Evolutionary conservation across 2,888 invertebrate genomes (phyloP).

Genomic region (Spicauda simplicius): DNA sequence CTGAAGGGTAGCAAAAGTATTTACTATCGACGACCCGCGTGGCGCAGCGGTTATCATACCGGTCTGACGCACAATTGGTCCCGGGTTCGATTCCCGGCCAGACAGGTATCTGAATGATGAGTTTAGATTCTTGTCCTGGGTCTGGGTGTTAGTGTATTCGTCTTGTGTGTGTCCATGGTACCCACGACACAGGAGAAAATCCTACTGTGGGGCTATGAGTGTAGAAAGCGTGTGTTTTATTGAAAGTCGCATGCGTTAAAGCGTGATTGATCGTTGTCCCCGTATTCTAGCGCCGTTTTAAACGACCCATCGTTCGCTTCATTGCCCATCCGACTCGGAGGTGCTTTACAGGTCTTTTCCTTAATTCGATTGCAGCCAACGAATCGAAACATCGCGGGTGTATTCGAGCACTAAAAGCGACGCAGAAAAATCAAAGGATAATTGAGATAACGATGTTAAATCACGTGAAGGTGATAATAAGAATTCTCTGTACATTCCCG

Average conservation of each 20-base stretch:
- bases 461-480: slow-evolving; percentile 6
- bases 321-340: slow-evolving; percentile 55
- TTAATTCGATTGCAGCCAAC: slow-evolving; percentile 63
- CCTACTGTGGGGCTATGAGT: too few relatives aligned
- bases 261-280: slow-evolving; percentile 58
- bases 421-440: slow-evolving; percentile 64
- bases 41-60: too few relatives aligned
- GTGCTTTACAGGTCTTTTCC: slow-evolving; percentile 55
- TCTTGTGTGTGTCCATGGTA: too few relatives aligned
- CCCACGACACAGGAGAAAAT: too few relatives aligned
- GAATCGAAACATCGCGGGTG: slow-evolving; percentile 52
- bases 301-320: slow-evolving; percentile 57
- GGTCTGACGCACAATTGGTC: too few relatives aligned
- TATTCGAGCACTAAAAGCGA: slow-evolving; percentile 41
- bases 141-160: too few relatives aligned
- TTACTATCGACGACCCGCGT: too few relatives aligned
- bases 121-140: too few relatives aligned
- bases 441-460: slow-evolving; percentile 54
- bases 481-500: neutral
- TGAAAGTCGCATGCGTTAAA: slow-evolving; percentile 36
- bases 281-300: slow-evolving; percentile 49
- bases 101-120: too few relatives aligned
- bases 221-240: slow-evolving; percentile 6
- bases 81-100: too few relatives aligned
- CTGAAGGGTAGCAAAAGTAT: too few relatives aligned